phyloP scores from a whole-genome alignment of 2,797 vertebrate genomes.

The Adelosebastes latens region DNA sequence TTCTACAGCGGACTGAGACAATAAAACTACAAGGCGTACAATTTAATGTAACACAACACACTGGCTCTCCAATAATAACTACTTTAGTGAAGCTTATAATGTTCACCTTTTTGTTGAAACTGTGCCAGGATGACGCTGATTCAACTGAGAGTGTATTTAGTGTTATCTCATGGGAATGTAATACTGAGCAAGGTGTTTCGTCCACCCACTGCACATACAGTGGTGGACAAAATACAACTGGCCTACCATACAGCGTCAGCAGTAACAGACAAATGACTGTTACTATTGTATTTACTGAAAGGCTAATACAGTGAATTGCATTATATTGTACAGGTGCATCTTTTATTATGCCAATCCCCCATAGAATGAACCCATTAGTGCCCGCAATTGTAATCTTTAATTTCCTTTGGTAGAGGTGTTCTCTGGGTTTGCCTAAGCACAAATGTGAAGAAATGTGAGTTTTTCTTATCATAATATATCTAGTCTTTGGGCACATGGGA shows the following conservation, averaged over 20 bases:
- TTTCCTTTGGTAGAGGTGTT: too few species aligned
- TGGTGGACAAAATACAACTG: neutral
- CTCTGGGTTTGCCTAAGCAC: too few species aligned
- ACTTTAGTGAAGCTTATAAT: conserved; percentile 2
- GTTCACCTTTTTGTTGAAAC: conserved; percentile 8
- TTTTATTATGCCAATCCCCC: neutral
- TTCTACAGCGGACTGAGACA: conserved; percentile 23
- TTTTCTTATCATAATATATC: too few species aligned
- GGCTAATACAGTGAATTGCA: neutral
- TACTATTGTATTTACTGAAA: neutral
- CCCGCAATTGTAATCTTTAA: too few species aligned
- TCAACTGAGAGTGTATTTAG: neutral
- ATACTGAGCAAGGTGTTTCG: neutral
- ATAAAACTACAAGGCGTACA: conserved; percentile 23
- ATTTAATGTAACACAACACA: conserved; percentile 29
- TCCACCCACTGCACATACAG: neutral
- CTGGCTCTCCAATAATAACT: conserved; percentile 4
- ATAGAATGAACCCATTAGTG: too few species aligned
- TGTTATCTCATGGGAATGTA: neutral
- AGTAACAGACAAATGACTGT: neutral
- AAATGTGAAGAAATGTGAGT: too few species aligned
- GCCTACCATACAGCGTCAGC: neutral
- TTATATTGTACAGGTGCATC: neutral
- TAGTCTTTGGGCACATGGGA: too few species aligned
- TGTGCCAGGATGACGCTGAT: neutral